A percentile compares a stretch with the other conserved stretches of the same genome.
Evolutionary conservation across 2,888 invertebrate genomes (phyloP).

Genomic region (Galeruca laticollis): DNA sequence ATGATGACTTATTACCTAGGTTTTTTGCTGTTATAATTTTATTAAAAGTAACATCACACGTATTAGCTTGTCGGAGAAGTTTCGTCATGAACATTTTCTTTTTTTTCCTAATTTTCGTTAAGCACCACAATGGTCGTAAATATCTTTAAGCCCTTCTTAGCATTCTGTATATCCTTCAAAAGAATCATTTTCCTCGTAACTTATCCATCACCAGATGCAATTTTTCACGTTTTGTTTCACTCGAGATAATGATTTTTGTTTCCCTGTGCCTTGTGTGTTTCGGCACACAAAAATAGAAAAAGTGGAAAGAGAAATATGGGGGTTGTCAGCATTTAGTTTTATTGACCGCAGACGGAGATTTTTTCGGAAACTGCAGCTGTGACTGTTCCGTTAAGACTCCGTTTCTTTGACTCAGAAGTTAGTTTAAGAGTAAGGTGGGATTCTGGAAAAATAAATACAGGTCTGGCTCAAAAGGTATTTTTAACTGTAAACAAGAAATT

Average conservation of each 20-base stretch:
- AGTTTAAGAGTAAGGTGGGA: conserved; percentile 34
- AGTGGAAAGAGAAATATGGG: conserved; percentile 47
- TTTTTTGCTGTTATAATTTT: no score
- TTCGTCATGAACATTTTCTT: not conserved
- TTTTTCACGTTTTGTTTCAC: conserved; percentile 41
- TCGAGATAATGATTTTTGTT: conserved; percentile 39
- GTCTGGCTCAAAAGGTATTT: conserved; percentile 14
- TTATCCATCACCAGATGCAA: conserved; percentile 36
- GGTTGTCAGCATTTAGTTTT: conserved; percentile 65
- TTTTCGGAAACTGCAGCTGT: conserved; percentile 57
- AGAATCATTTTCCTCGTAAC: conserved; percentile 32
- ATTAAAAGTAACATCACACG: no score
- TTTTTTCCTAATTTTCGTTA: conserved; percentile 5
- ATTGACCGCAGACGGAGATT: conserved; percentile 66
- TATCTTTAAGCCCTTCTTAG: conserved; percentile 26
- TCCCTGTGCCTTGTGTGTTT: conserved; percentile 19
- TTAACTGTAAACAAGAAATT: no score
- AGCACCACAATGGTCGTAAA: conserved; percentile 1
- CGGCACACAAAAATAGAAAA: conserved; percentile 45
- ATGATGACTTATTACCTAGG: no score
- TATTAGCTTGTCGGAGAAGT: no score
- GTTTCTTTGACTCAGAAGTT: conserved; percentile 48
- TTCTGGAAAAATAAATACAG: conserved; percentile 17
- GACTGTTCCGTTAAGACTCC: conserved; percentile 60
- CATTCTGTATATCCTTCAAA: conserved; percentile 27